Conservation (phyloP, 1,140 invertebrate species). For the Pseudachorutes palmiensis region DNA sequence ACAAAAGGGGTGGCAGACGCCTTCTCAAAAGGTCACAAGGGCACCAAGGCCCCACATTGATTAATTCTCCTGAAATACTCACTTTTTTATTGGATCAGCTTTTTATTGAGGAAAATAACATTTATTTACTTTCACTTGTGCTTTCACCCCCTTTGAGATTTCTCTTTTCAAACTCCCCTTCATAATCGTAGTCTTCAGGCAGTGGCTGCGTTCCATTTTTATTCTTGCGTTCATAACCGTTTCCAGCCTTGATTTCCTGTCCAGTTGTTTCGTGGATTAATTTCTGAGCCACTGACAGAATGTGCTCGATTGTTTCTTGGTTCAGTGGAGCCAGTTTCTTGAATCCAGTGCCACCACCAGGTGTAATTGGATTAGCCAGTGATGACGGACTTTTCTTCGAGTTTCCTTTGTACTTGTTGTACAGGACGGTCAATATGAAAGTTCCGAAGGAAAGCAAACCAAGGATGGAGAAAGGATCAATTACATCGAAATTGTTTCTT, state of each 20-base stretch:
- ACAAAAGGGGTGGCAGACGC: too few species aligned
- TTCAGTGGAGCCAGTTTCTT: not conserved
- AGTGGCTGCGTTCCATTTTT: too few species aligned
- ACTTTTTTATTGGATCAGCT: too few species aligned
- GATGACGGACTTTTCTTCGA: not conserved
- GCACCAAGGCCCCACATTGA: too few species aligned
- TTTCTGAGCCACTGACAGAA: not conserved
- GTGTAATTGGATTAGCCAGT: too few species aligned
- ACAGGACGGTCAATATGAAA: not conserved
- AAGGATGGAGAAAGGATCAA: conserved; percentile 1
- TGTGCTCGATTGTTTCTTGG: not conserved
- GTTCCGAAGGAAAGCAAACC: conserved; percentile 1
- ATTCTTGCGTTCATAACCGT: too few species aligned
- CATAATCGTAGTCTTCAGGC: not conserved
- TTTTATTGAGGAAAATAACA: too few species aligned
- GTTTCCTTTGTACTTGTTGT: not conserved
- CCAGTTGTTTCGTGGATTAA: not conserved
- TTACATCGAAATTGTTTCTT: not conserved
- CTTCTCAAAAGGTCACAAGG: too few species aligned
- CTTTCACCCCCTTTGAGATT: too few species aligned
- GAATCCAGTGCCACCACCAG: not conserved
- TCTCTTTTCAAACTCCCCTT: not conserved
- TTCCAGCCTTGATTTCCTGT: not conserved
- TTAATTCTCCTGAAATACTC: too few species aligned
- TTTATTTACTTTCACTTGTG: too few species aligned